These are phyloP conservation scores for Lasioglossum oenotherae DNA, from an alignment of 2,888 invertebrate species.

Conservation along the genomic window DNA sequence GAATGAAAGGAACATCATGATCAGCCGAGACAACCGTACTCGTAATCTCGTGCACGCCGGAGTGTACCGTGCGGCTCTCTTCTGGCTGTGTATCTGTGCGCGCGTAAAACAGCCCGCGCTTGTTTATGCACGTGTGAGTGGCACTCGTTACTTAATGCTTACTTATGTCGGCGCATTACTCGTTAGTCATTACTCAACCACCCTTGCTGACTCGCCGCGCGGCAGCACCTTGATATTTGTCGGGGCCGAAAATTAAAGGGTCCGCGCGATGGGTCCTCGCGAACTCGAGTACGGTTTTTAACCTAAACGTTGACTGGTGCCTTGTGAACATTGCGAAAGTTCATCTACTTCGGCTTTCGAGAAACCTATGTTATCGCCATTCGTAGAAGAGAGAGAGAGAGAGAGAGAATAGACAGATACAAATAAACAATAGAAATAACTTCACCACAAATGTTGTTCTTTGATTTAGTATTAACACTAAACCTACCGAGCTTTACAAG, in stretches of 20 bases:
- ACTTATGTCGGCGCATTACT: conserved; percentile 71
- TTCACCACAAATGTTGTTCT: background rate
- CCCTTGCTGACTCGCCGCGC: conserved; percentile 46
- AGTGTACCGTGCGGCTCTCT: conserved; percentile 33
- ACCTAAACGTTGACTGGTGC: background rate
- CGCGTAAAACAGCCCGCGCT: background rate
- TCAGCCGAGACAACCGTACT: conserved; percentile 66
- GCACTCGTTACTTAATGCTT: conserved; percentile 74
- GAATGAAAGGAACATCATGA: conserved; percentile 73
- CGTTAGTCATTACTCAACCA: conserved; percentile 73
- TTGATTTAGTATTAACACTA: background rate
- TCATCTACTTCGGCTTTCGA: background rate
- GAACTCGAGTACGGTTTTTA: background rate
- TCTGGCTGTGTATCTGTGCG: background rate
- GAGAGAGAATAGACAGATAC: no score
- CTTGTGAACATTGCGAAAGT: background rate
- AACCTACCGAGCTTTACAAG: no score
- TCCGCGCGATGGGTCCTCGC: background rate
- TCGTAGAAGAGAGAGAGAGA: no score
- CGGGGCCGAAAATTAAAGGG: conserved; percentile 42
- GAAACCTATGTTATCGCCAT: background rate
- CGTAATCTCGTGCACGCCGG: conserved; percentile 56
- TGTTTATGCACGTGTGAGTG: conserved; percentile 59
- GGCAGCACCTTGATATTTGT: conserved; percentile 42
- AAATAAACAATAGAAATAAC: background rate